phyloP scores from a whole-genome alignment of 2,113 vertebrate species.

The Oreocharis arfaki region DNA sequence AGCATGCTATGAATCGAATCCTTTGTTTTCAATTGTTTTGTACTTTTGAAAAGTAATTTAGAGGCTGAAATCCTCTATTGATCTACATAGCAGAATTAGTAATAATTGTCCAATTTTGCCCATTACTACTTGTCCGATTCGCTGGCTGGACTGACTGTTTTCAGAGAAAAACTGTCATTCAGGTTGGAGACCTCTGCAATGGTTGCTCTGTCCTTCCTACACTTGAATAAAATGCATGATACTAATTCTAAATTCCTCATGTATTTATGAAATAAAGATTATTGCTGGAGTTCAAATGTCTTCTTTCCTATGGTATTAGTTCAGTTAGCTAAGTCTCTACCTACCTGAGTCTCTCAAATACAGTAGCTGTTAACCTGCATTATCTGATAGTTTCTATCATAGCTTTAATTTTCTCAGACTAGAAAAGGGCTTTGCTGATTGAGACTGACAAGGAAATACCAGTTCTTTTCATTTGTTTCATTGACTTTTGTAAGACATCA shows the following conservation, averaged over 20 bases:
- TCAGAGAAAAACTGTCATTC: not conserved
- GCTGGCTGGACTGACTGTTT: not conserved
- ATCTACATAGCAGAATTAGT: not conserved
- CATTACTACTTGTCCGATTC: not conserved
- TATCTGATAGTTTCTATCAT: not conserved
- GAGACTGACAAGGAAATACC: not conserved
- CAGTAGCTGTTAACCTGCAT: not conserved
- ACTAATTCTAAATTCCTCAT: not conserved
- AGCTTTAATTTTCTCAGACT: not conserved
- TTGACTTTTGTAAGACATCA: not conserved
- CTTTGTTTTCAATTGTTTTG: not conserved
- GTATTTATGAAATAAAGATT: not conserved
- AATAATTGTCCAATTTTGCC: not conserved
- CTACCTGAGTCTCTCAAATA: not conserved
- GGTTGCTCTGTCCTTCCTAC: not conserved
- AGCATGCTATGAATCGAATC: not conserved
- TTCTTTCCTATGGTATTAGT: not conserved
- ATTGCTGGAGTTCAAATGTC: not conserved
- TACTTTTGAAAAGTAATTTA: not conserved
- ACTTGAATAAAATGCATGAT: not conserved
- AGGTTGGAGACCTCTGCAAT: not conserved
- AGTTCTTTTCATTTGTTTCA: not conserved
- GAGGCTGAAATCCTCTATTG: not conserved
- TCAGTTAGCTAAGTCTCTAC: not conserved
- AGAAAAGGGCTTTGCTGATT: not conserved